Evolutionary conservation across 2,113 vertebrate genomes (phyloP).

Genomic region (Rynchops niger): DNA sequence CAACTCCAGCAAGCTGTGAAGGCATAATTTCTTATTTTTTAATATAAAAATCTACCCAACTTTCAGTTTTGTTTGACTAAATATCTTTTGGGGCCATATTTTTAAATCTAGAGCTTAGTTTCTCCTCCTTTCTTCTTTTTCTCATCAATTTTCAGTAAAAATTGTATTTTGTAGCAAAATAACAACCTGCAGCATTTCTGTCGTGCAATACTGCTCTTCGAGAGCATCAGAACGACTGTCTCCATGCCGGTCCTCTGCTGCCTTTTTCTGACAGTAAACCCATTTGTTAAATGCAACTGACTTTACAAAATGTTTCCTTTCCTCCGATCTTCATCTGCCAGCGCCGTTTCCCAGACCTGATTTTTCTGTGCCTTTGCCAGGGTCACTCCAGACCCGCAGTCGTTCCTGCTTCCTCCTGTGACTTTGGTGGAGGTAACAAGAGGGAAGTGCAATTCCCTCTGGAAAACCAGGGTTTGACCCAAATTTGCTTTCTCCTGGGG

Average conservation of each 20-base stretch:
- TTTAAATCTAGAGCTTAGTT: neutral
- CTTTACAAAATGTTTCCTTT: neutral
- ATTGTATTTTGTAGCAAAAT: neutral
- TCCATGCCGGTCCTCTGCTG: accelerated
- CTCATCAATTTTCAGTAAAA: neutral
- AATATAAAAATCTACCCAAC: neutral
- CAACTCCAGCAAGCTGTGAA: neutral
- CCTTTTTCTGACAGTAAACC: neutral
- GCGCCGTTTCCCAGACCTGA: neutral
- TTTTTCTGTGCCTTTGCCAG: neutral
- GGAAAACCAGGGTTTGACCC: neutral
- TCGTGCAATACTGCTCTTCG: neutral
- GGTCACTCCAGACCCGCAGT: neutral
- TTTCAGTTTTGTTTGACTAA: neutral
- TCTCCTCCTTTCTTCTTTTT: neutral
- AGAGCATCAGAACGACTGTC: accelerated
- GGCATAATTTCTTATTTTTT: neutral
- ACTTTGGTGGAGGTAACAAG: neutral
- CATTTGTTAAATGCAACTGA: neutral
- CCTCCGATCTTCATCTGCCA: neutral
- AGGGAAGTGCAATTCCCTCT: neutral
- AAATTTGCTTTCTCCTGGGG: neutral
- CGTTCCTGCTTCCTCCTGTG: neutral
- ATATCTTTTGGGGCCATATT: neutral
- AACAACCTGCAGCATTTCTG: neutral